These are phyloP conservation scores for Kryptolebias marmoratus DNA, from an alignment of 2,113 vertebrate species.

Conservation along the genomic window DNA sequence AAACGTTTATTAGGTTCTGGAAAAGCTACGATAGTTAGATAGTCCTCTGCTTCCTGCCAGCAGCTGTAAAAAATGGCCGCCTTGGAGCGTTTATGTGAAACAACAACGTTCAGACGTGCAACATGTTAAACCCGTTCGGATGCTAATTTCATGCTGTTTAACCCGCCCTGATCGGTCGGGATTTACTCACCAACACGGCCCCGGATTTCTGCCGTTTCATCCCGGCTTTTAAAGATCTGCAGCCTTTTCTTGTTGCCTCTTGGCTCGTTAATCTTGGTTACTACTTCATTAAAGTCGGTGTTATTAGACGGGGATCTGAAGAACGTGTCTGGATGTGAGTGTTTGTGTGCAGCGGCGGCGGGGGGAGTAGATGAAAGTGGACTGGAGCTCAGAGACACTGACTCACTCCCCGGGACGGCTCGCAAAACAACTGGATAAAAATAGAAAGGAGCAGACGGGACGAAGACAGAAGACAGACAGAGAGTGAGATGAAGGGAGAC, in stretches of 20 bases:
- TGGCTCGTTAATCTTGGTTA: slow-evolving; percentile 23
- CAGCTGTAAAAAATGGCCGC: not conserved
- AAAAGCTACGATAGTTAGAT: too few species aligned
- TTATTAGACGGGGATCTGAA: slow-evolving; percentile 20
- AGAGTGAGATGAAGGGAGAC: slow-evolving; percentile 18
- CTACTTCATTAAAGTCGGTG: too few species aligned
- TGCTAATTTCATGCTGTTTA: slow-evolving; percentile 40
- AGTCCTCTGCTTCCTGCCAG: not conserved
- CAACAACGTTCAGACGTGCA: slow-evolving; percentile 26
- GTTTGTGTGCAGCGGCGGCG: slow-evolving; percentile 6
- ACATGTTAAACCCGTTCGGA: slow-evolving; percentile 19
- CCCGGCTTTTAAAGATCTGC: slow-evolving; percentile 4
- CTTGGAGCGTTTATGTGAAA: slow-evolving; percentile 23
- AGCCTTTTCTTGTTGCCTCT: slow-evolving; percentile 5
- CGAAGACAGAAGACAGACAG: slow-evolving; percentile 46
- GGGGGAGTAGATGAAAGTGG: slow-evolving; percentile 64
- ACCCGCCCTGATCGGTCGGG: not conserved
- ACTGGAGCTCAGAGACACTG: slow-evolving; percentile 65
- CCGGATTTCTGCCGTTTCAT: not conserved
- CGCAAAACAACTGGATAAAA: slow-evolving; percentile 66
- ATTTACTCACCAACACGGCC: slow-evolving; percentile 1
- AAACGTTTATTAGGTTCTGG: too few species aligned
- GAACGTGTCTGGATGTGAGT: slow-evolving; percentile 9
- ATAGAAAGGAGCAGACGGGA: slow-evolving; percentile 49
- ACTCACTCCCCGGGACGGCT: slow-evolving; percentile 60